Base-by-base conservation (phyloP, 2,888 invertebrate species). In the Troglohyphantes excavatus region DNA sequence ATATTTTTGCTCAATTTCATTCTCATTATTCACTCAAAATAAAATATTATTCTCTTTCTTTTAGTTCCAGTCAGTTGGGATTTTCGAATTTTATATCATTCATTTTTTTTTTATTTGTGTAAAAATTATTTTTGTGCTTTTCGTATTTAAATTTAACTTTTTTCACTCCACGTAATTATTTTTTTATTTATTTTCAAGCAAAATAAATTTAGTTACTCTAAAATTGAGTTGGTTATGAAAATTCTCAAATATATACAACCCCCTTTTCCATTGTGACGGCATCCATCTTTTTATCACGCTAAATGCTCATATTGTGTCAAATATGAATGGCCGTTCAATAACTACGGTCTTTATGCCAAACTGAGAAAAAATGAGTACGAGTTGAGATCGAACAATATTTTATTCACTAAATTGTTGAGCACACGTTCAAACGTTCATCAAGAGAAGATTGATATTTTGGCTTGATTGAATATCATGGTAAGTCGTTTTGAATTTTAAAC, bases 261-360 rank as follows among this genome's bases (percentile, higher is more conserved):
- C 73, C 23, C n/a, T 43, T 46, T 73, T 43, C 5, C n/a, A n/a
- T n/a, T n/a, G 46, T 13, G 21, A 11, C 11, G 6, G 17, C 13
- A 73, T 46, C 46, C n/a, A n/a, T n/a, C n/a, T n/a, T n/a, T 73
- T 26, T 23, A 46, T 46, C 73, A 73, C 73, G 73, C 73, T 73
- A 46, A 70, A 43, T 26, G 21, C 27, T 17, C 43, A 46, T 73
- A 46, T 21, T 33, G 39, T 73, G 7, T 23, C 21, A 17, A 46
- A 21, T 17, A 73, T 46, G 53, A 73, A 46, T 73, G 43, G 19
- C 46, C 73, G 73, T 26, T 73, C 73, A 46, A 73, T 73, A 73
- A 46, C 21, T 39, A 72, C 33, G 2, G 68, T 13, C 13, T 6
- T 39, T 9, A 39, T 19, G n/a, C 39, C 39, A 72, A 33, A 33